Base-by-base conservation (phyloP, 2,797 vertebrate species). In the Acanthopagrus latus region DNA sequence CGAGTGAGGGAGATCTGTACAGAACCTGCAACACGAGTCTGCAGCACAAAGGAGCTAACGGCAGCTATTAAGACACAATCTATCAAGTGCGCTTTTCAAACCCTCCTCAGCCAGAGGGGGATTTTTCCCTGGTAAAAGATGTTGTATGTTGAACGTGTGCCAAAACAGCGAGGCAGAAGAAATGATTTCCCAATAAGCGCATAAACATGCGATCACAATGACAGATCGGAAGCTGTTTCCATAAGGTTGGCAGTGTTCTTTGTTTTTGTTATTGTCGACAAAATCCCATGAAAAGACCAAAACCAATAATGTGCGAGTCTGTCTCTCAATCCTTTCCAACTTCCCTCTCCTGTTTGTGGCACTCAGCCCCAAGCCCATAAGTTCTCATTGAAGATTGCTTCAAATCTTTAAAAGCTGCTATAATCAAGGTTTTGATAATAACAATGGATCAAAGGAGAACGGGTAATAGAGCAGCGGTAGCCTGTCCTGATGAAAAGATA, bases 121-220 rank as follows among this genome's bases (percentile, higher is more conserved):
- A 57, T 58, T 80, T 50, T 74, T 9, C 47, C 20, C 47, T 23
- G 43, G 43, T 6, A 54, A 38, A 58, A 7, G 27, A 27, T 27
- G 4, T 27, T 33, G 55, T 50, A 44, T 54, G 25, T 51, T 81
- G 33, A 72, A 74, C 63, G 51, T 63, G 7, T 23, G 51, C 29
- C 8, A 16, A 84, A 75, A 66, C 55, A 71, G 52, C 20, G 58
- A 65, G 25, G 64, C 27, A 41, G 54, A 41, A 20, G 57, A 55
- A 51, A 38, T n/a, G 11, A 74, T 80, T 81, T 77, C 50, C 21
- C 47, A 46, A 71, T 74, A 74, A 76, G 41, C 47, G 75, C 58
- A 67, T 51, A 54, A 75, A 64, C 71, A 62, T 58, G 41, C 47
- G 5, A 48, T 74, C 71, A 50, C 47, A 60, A 50, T 74, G 56